Evolutionary conservation across 2,888 invertebrate genomes (phyloP), one percentile per base, ranked within the genome.

Genomic region (Chaetoderma sp.): DNA sequence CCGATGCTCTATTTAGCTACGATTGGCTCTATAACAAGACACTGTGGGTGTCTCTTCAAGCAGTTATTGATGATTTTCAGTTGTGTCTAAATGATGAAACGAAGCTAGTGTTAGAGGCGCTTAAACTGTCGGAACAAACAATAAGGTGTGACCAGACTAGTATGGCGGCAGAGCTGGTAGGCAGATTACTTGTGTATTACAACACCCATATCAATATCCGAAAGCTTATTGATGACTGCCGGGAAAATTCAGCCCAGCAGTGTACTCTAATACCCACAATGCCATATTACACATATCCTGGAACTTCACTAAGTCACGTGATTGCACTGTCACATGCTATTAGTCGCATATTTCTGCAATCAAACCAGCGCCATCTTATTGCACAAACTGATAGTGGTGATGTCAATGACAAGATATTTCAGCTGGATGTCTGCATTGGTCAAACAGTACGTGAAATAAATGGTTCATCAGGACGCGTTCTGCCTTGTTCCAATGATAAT

Each of bases 21-120:
- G 83, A 84, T 56, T 86, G 85, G 85, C 65, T 86, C 50, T 82
- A 82, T 73, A 81, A 77, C 72, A 86, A 85, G 67, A 80, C 80
- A 10, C 82, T 79, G 61, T 83, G 84, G 1, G 67, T 85, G 21
- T 83, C 84, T 0, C 60, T 86, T 59, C 78, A 82, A 54, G 80
- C 81, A 60, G 78, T 83, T 27, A 70, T 86, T 63, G 74, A 73
- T 4, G 85, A 86, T 66, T 82, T 84, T 63, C 72, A 71, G 1
- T 74, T 86, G 6, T 81, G 81, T 56, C 82, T 82, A 0, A 72
- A 81, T 8, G 74, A 76, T 25, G 84, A 85, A 58, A 80, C 80
- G 1, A 75, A 72, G 0, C 70, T 86, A 2, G 81, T 85, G 5
- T 80, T 79, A 61, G 76, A 78, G 55, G 82, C 83, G 6, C 70